phyloP scores from a whole-genome alignment of 2,113 vertebrate genomes.

The Phylloscopus trochiloides region DNA sequence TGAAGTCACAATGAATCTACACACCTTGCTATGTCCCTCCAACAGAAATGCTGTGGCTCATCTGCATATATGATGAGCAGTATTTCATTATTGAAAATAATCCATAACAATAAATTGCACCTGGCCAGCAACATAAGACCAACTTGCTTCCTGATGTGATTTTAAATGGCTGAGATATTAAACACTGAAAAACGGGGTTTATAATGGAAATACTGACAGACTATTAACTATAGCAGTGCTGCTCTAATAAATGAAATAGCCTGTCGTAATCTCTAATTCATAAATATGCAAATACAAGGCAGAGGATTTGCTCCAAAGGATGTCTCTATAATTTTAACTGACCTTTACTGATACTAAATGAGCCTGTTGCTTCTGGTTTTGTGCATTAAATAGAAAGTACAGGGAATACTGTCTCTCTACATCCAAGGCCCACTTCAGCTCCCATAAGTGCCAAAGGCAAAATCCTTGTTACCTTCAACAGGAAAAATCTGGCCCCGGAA shows the following conservation, averaged over 20 bases:
- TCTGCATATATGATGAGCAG: conserved; percentile 49
- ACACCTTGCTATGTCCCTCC: neutral
- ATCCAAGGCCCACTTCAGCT: neutral
- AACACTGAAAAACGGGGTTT: conserved; percentile 79
- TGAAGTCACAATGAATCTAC: neutral
- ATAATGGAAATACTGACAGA: conserved; percentile 84
- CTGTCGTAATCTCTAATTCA: conserved; percentile 82
- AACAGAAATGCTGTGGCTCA: conserved; percentile 5
- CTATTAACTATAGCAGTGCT: conserved; percentile 79
- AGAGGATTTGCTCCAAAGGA: conserved; percentile 81
- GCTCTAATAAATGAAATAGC: conserved; percentile 82
- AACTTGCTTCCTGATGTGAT: conserved; percentile 74
- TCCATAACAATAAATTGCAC: conserved; percentile 10
- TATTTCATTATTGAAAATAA: conserved; percentile 43
- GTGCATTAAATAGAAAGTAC: conserved; percentile 63
- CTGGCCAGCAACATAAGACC: conserved; percentile 59
- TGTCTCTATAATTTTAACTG: conserved; percentile 84
- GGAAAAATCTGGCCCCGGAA: conserved; percentile 24
- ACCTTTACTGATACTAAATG: conserved; percentile 79
- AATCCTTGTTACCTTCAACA: neutral
- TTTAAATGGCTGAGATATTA: conserved; percentile 80
- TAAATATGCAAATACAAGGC: conserved; percentile 84
- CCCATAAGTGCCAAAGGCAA: neutral
- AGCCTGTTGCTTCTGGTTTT: conserved; percentile 80
- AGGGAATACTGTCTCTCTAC: conserved; percentile 46